phyloP scores from a whole-genome alignment of 2,113 vertebrate genomes.

The Gymnarchus niloticus region DNA sequence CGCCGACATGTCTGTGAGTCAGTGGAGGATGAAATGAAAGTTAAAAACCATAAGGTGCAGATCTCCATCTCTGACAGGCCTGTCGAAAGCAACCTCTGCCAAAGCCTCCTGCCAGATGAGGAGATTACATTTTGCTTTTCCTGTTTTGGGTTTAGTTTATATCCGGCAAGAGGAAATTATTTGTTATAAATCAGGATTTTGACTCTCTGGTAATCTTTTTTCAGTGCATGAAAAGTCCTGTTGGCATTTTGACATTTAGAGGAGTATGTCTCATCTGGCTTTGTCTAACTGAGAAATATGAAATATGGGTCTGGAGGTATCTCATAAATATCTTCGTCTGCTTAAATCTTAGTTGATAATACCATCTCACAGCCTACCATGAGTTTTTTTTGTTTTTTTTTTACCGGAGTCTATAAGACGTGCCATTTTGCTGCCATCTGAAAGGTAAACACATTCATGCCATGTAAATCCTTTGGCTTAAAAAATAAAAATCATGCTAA shows the following conservation, averaged over 20 bases:
- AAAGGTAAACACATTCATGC: not conserved
- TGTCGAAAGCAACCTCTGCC: not conserved
- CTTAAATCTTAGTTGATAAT: not conserved
- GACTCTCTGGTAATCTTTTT: not conserved
- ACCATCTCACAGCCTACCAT: not conserved
- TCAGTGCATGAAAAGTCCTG: not conserved
- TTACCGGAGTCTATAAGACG: not conserved
- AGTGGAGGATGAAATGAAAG: slow-evolving; percentile 16
- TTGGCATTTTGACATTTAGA: slow-evolving; percentile 12
- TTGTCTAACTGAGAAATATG: not conserved
- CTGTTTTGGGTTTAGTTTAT: slow-evolving; percentile 6
- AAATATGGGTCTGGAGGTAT: not conserved
- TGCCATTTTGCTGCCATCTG: not conserved
- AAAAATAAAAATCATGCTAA: not conserved
- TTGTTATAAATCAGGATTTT: not conserved
- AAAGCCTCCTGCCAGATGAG: slow-evolving; percentile 17
- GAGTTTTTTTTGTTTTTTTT: not conserved
- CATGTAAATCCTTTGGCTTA: not conserved
- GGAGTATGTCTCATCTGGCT: not conserved
- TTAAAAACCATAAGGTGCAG: not conserved
- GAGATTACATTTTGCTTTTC: slow-evolving; percentile 11
- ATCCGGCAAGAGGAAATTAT: slow-evolving; percentile 16
- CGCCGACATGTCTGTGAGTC: not conserved
- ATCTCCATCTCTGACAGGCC: slow-evolving; percentile 18
- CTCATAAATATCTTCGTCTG: not conserved